Evolutionary conservation across 2,113 vertebrate genomes (phyloP).

Genomic region (Haemorhous mexicanus): DNA sequence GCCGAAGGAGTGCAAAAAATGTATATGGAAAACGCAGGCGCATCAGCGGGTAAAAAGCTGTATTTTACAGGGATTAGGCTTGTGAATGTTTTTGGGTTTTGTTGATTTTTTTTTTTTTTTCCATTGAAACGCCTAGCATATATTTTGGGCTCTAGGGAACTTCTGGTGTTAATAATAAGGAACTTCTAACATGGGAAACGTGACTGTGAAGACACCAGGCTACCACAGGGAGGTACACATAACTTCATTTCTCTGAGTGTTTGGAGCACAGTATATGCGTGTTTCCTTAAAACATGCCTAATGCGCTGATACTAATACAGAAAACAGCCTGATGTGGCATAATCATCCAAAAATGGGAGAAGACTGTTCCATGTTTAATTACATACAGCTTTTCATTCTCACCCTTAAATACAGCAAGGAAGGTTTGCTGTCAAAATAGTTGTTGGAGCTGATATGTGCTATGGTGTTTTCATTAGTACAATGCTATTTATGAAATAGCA

Average conservation of each 20-base stretch:
- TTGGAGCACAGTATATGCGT: background rate
- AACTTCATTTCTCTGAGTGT: background rate
- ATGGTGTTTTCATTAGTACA: background rate
- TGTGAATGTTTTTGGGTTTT: too few species aligned
- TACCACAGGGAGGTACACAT: background rate
- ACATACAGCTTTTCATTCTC: background rate
- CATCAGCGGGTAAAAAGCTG: background rate
- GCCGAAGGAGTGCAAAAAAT: background rate
- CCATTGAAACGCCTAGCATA: rapidly evolving
- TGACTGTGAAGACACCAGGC: background rate
- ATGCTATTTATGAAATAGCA: background rate
- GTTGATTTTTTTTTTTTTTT: background rate
- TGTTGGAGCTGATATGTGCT: background rate
- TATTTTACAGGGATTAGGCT: background rate
- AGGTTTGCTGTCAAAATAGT: background rate
- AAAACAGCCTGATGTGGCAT: background rate
- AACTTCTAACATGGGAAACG: background rate
- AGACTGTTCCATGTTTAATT: background rate
- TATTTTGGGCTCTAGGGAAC: background rate
- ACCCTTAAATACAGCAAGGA: background rate
- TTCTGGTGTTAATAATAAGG: background rate
- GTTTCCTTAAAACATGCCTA: background rate
- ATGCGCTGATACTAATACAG: background rate
- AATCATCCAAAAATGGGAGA: background rate
- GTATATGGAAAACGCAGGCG: rapidly evolving